Base-by-base conservation (phyloP, 2,888 invertebrate genomes). In the Drosophila stalkeri region DNA sequence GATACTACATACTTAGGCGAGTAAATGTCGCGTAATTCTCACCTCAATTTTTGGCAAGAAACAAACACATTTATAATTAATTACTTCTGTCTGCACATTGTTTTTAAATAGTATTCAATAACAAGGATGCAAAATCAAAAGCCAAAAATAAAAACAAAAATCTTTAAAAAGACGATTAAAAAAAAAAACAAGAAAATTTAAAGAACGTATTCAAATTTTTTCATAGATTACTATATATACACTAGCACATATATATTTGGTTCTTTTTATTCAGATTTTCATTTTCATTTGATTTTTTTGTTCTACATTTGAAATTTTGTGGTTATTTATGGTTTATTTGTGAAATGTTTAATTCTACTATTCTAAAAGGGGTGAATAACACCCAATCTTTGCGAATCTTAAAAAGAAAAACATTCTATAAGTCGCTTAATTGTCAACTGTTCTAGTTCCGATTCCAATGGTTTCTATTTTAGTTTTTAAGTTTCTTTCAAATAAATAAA, bases 61-160 rank as follows among this genome's bases (percentile, higher is more conserved):
- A 43, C 41, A 49, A 37, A 64, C 20, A 68, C 47, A 71, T 69
- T 63, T 64, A 66, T 77, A 78, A 87, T 81, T 84, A 81, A 87
- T 85, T 76, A 61, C 64, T 69, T 59, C 71, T 76, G 82, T 88
- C 80, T 27, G 62, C 83, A 69, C 70, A 72, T 74, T 57, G 66
- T 68, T 80, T 63, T 66, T 66, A 62, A 64, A 71, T 72, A 64
- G 68, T 78, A 73, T 76, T 78, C 82, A 79, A 79, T 85, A 81
- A 81, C 74, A 87, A 84, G 88, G 79, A 84, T 81, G 66, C 59
- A 66, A 66, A 76, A 60, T 54, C 47, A 70, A 66, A 66, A 72
- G 56, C 56, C 47, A 70, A 61, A 51, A 52, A 35, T 11, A 47
- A 35, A 62, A 52, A 37, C 18, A 54, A 64, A 33, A 33, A 43